These are phyloP conservation scores for Aplochiton taeniatus DNA, from an alignment of 2,797 vertebrate genomes.

Conservation along the genomic window DNA sequence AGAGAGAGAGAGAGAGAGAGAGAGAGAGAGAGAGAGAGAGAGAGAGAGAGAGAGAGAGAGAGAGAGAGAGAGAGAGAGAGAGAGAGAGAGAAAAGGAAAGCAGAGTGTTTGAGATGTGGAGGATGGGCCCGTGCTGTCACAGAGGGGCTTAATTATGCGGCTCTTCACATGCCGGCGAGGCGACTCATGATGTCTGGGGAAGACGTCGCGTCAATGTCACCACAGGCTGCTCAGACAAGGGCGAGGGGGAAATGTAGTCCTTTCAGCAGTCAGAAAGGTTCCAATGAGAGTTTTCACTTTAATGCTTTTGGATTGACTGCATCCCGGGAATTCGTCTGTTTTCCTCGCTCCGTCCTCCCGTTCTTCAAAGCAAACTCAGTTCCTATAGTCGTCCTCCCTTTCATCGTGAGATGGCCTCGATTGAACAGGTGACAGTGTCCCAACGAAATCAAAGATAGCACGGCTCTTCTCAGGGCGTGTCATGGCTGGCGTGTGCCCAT, in stretches of 20 bases:
- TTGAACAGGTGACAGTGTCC: too few species aligned
- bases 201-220: neutral
- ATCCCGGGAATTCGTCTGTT: too few species aligned
- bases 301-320: too few species aligned
- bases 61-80: too few species aligned
- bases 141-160: conserved; percentile 37
- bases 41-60: conserved; percentile 3
- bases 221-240: neutral
- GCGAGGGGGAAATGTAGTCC: too few species aligned
- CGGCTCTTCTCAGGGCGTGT: conserved; percentile 29
- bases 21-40: conserved; percentile 1
- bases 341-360: too few species aligned
- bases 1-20: neutral
- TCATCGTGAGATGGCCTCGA: too few species aligned
- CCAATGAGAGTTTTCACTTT: too few species aligned
- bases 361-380: too few species aligned
- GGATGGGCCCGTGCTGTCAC: conserved; percentile 31
- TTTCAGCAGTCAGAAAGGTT: too few species aligned
- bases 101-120: conserved; percentile 31
- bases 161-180: conserved; percentile 26
- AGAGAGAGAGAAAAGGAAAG: neutral
- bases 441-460: too few species aligned
- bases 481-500: conserved; percentile 35
- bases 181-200: conserved; percentile 11
- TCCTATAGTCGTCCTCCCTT: too few species aligned